These are phyloP conservation scores for Phymanthus crucifer DNA, from an alignment of 92 coral and sea anemone species.

Conservation along the genomic window DNA sequence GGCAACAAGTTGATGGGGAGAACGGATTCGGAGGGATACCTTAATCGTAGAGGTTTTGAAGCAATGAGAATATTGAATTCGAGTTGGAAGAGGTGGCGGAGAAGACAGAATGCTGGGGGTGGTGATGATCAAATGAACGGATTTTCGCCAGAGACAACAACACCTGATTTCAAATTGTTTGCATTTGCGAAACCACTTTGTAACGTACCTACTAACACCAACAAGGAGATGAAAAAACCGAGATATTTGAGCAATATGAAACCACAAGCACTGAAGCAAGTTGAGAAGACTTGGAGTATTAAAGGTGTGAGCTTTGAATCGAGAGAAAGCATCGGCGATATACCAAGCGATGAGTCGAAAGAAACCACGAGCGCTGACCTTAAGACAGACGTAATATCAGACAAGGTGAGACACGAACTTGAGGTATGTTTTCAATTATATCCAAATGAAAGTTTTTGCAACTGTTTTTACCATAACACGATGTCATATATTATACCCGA, in stretches of 20 bases:
- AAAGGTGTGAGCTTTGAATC: background rate
- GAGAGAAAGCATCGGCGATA: background rate
- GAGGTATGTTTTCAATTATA: too few species aligned
- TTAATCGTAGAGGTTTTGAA: background rate
- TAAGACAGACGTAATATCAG: background rate
- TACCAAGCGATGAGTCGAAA: background rate
- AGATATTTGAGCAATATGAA: background rate
- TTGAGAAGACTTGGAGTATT: background rate
- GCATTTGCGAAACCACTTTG: background rate
- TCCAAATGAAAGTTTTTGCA: too few species aligned
- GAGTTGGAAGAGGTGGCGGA: slow-evolving; percentile 3
- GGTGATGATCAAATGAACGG: background rate
- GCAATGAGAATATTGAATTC: background rate
- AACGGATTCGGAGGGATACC: background rate
- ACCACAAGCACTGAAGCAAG: background rate
- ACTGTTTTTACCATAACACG: too few species aligned
- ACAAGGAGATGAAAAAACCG: background rate
- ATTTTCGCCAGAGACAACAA: background rate
- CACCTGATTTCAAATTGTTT: background rate
- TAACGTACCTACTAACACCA: background rate
- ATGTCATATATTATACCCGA: too few species aligned
- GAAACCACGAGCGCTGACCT: background rate
- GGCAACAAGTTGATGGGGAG: background rate
- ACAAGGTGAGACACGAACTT: background rate
- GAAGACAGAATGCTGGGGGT: background rate